Evolutionary conservation across 2,888 invertebrate genomes (phyloP).

Genomic region (Drosophila falleni): DNA sequence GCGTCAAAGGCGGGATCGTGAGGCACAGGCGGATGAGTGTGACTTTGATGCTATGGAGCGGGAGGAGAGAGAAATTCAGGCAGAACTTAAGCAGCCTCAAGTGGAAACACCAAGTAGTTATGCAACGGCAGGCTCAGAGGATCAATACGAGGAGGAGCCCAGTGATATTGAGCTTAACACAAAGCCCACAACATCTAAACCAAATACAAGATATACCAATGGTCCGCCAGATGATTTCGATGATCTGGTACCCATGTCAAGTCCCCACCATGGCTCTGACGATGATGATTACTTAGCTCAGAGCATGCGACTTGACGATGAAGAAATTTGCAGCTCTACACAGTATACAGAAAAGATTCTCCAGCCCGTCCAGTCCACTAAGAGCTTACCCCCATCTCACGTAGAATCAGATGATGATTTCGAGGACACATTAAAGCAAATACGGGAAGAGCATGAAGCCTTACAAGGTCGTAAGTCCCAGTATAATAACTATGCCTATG

Average conservation of each 20-base stretch:
- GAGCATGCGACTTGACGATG: conserved; percentile 61
- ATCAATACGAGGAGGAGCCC: conserved; percentile 33
- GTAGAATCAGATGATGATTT: conserved; percentile 70
- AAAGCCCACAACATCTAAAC: conserved; percentile 11
- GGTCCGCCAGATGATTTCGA: conserved; percentile 63
- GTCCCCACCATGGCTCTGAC: conserved; percentile 30
- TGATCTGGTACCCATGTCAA: conserved; percentile 28
- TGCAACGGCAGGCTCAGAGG: conserved; percentile 17
- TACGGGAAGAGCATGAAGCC: conserved; percentile 80
- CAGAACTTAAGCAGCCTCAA: conserved; percentile 41
- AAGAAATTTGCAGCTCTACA: conserved; percentile 38
- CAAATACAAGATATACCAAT: conserved; percentile 30
- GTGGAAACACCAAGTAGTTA: conserved; percentile 21
- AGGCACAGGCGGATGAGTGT: conserved; percentile 12
- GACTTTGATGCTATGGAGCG: conserved; percentile 73
- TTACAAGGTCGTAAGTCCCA: conserved; percentile 78
- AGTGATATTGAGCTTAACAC: conserved; percentile 42
- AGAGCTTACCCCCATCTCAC: background rate
- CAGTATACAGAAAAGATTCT: conserved; percentile 12
- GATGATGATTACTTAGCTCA: conserved; percentile 71
- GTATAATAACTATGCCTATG: conserved; percentile 76
- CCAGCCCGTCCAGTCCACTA: conserved; percentile 4
- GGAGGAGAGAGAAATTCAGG: conserved; percentile 75
- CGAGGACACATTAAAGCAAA: conserved; percentile 81
- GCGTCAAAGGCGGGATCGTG: conserved; percentile 63